phyloP scores from a whole-genome alignment of 1,140 invertebrate genomes.

The Lamellibrachia luymesi region DNA sequence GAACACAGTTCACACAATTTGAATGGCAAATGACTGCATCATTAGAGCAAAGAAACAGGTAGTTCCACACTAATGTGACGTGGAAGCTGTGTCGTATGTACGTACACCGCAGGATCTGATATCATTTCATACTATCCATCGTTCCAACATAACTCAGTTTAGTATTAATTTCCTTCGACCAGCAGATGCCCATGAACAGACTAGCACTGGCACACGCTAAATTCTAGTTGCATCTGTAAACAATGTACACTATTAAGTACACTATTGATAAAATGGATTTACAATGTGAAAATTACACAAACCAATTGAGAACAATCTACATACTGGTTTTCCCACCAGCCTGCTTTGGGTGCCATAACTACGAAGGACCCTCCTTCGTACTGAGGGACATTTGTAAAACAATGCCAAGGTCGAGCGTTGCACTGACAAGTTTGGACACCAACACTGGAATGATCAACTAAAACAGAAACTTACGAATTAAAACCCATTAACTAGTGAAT shows the following conservation, averaged over 20 bases:
- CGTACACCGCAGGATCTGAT: not conserved
- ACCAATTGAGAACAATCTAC: constrained; percentile 5
- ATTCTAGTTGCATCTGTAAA: not conserved
- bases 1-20: not conserved
- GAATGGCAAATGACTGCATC: not conserved
- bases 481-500: constrained; percentile 1
- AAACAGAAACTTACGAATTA: constrained; percentile 2
- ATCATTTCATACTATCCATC: not conserved
- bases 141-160: not conserved
- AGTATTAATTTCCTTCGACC: not conserved
- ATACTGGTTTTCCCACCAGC: not conserved
- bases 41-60: not conserved
- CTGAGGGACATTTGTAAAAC: not conserved
- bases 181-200: not conserved
- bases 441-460: constrained; percentile 5
- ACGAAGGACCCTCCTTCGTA: not conserved
- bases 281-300: not conserved
- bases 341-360: not conserved
- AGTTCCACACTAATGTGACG: not conserved
- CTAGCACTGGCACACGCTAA: not conserved
- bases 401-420: not conserved
- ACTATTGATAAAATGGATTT: not conserved
- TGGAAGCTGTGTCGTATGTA: not conserved
- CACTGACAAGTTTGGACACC: not conserved
- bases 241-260: not conserved